A percentile compares a stretch with the other conserved stretches of the same genome.
Conservation (phyloP, 2,888 invertebrate species). For the Drosophila infuscata region DNA sequence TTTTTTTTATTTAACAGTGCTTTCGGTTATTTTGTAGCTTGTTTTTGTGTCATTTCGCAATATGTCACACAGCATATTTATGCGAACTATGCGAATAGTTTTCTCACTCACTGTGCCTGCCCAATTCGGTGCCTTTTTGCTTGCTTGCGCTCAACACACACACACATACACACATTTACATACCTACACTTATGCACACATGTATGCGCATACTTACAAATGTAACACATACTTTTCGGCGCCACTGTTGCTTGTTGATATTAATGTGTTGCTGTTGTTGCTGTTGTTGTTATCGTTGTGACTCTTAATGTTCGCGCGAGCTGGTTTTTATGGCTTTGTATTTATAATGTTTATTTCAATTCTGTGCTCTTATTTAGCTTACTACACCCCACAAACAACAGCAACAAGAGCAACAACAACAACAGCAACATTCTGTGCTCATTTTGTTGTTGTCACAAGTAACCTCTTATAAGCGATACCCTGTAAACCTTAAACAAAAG, state of each 20-base stretch:
- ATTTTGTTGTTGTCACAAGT: conserved; percentile 5
- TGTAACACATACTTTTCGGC: conserved; percentile 44
- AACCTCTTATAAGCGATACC: conserved; percentile 18
- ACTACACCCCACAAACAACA: conserved; percentile 31
- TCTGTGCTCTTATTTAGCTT: conserved; percentile 72
- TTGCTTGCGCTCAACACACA: neutral
- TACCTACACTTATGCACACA: neutral
- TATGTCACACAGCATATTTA: conserved; percentile 24
- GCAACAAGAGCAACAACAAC: neutral
- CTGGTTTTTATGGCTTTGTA: conserved; percentile 74
- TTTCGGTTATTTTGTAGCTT: neutral
- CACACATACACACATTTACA: conserved; percentile 2
- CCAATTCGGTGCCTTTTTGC: neutral
- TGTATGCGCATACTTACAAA: conserved; percentile 19
- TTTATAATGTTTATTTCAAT: conserved; percentile 81
- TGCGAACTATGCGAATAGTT: conserved; percentile 23
- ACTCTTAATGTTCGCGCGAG: conserved; percentile 52
- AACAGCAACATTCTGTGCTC: conserved; percentile 30
- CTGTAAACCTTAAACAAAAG: conserved; percentile 4
- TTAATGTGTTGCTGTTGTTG: neutral
- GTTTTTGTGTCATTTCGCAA: neutral
- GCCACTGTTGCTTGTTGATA: conserved; percentile 42
- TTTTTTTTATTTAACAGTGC: neutral
- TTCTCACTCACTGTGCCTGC: conserved; percentile 26
- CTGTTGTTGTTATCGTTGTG: conserved; percentile 28